Percentiles rank a stretch among this genome's conserved stretches.
phyloP scores from a whole-genome alignment of 2,888 invertebrate species.

The Chaitophorus viminalis region DNA sequence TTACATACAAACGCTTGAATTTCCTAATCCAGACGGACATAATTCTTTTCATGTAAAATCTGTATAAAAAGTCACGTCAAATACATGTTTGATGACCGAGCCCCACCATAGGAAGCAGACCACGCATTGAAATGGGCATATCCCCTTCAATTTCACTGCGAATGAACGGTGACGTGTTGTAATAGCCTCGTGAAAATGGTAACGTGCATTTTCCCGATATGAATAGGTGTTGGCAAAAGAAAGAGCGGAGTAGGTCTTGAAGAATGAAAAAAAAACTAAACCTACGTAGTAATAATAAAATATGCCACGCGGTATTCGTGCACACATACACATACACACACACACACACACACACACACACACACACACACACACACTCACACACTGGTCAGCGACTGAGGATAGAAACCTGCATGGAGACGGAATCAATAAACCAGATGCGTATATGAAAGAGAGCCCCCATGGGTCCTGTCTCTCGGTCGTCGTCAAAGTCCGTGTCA shows the following conservation, averaged over 20 bases:
- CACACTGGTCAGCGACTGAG: neutral
- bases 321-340: too few relatives aligned
- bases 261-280: neutral
- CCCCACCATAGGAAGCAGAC: neutral
- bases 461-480: conserved; percentile 11
- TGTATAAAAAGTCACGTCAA: neutral
- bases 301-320: conserved; percentile 28
- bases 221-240: neutral
- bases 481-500: conserved; percentile 59
- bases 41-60: neutral
- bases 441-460: conserved; percentile 33
- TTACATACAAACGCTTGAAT: neutral
- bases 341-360: too few relatives aligned
- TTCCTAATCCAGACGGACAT: neutral
- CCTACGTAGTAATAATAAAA: conserved; percentile 19
- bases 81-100: neutral
- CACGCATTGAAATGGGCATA: neutral
- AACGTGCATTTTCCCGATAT: neutral
- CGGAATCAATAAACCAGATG: conserved; percentile 54
- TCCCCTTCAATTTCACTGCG: neutral
- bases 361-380: too few relatives aligned
- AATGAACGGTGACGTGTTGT: neutral
- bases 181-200: neutral
- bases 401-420: neutral
- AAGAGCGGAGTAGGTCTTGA: neutral